These are phyloP conservation scores for Gallinago media DNA, from an alignment of 2,113 vertebrate species.

Conservation along the genomic window DNA sequence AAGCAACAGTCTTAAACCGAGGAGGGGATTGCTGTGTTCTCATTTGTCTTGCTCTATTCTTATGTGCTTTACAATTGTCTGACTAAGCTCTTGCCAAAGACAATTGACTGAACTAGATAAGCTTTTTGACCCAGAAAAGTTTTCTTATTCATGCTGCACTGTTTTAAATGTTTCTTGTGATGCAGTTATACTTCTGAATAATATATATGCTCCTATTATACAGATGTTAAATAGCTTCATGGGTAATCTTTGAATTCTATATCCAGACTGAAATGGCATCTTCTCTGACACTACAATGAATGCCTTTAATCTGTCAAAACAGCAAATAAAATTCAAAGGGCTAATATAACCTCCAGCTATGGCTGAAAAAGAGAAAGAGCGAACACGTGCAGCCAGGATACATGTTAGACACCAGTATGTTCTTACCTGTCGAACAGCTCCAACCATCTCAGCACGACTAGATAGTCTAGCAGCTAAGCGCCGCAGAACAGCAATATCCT, in stretches of 20 bases:
- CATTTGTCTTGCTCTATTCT: background rate
- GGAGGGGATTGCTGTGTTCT: background rate
- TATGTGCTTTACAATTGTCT: background rate
- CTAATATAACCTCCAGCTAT: background rate
- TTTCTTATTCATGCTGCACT: background rate
- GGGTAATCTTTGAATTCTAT: background rate
- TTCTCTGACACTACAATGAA: background rate
- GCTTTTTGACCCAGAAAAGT: background rate
- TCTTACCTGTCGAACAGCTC: slow-evolving; percentile 92
- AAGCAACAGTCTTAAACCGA: background rate
- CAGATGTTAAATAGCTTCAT: background rate
- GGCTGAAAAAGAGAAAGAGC: background rate
- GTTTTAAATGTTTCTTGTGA: background rate
- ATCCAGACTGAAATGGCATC: background rate
- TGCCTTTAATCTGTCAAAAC: background rate
- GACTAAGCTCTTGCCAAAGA: background rate
- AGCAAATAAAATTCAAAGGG: background rate
- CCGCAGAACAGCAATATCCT: slow-evolving; percentile 88
- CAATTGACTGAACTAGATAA: background rate
- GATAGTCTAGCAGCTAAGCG: slow-evolving; percentile 91
- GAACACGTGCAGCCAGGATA: background rate
- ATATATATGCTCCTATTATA: background rate
- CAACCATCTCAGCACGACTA: slow-evolving; percentile 93
- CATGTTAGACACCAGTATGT: fast-evolving
- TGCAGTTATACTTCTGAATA: background rate